These are phyloP conservation scores for Stenichneumon culpator DNA, from an alignment of 2,888 invertebrate genomes.

Conservation along the genomic window DNA sequence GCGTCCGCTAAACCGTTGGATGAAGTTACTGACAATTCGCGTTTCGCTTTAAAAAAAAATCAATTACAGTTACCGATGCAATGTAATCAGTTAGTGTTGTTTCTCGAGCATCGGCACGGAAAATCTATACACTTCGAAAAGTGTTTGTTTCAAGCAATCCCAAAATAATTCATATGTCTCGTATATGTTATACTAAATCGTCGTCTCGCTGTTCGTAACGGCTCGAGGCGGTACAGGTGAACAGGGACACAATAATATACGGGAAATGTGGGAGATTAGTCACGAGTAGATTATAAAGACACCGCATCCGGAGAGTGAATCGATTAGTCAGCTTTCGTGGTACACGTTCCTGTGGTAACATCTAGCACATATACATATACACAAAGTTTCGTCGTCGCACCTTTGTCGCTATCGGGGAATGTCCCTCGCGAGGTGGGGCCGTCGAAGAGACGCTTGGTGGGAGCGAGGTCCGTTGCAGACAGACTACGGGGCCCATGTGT, in stretches of 20 bases:
- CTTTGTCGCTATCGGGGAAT: slow-evolving; percentile 54
- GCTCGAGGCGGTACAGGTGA: slow-evolving; percentile 66
- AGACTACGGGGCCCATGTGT: slow-evolving; percentile 37
- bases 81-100: no score
- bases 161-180: background rate
- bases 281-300: slow-evolving; percentile 70
- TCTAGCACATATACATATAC: slow-evolving; percentile 16
- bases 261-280: slow-evolving; percentile 74
- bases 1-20: no score
- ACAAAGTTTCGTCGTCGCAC: slow-evolving; percentile 6
- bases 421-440: slow-evolving; percentile 20
- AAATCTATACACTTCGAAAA: background rate
- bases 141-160: background rate
- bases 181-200: background rate
- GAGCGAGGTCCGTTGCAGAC: slow-evolving; percentile 20
- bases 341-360: slow-evolving; percentile 13
- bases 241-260: slow-evolving; percentile 58
- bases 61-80: no score
- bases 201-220: background rate
- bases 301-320: slow-evolving; percentile 64
- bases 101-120: background rate
- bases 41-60: no score
- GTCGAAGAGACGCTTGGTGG: slow-evolving; percentile 33
- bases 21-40: no score
- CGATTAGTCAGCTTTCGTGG: slow-evolving; percentile 77